Conservation (phyloP, 2,113 vertebrate species). For the Pachypanchax playfairii region DNA sequence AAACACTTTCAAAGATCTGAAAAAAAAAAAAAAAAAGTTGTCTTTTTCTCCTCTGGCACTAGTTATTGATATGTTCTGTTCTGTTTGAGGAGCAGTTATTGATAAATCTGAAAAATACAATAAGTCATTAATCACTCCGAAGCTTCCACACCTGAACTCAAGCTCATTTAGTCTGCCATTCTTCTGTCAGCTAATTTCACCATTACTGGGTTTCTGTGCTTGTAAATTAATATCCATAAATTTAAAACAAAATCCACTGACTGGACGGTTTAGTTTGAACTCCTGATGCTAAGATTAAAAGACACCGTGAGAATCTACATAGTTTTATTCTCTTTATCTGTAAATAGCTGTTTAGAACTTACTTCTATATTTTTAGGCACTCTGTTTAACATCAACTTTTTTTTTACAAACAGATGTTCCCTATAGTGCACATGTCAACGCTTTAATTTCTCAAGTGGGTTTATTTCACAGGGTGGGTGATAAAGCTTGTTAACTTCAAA, state of each 20-base stretch:
- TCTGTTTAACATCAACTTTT: neutral
- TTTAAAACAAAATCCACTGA: neutral
- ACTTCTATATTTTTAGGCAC: neutral
- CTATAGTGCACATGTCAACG: neutral
- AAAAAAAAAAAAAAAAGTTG: too few species aligned
- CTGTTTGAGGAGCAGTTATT: slow-evolving; percentile 44
- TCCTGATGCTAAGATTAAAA: too few species aligned
- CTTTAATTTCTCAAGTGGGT: neutral
- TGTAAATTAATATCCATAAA: neutral
- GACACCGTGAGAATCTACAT: too few species aligned
- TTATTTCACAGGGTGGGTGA: neutral
- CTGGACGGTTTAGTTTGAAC: neutral
- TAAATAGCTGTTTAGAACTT: neutral
- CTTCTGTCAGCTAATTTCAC: neutral
- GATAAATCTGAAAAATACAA: slow-evolving; percentile 18
- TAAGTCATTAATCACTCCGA: neutral
- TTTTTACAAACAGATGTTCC: neutral
- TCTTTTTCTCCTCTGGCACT: slow-evolving; percentile 35
- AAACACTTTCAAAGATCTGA: too few species aligned
- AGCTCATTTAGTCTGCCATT: neutral
- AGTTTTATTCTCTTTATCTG: neutral
- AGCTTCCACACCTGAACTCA: slow-evolving; percentile 16
- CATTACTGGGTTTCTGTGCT: too few species aligned
- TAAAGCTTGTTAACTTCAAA: neutral
- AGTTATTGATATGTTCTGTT: slow-evolving; percentile 58